Evolutionary conservation across 2,113 vertebrate species (phyloP), one percentile per base, ranked within the genome.

Genomic region (Meles meles): DNA sequence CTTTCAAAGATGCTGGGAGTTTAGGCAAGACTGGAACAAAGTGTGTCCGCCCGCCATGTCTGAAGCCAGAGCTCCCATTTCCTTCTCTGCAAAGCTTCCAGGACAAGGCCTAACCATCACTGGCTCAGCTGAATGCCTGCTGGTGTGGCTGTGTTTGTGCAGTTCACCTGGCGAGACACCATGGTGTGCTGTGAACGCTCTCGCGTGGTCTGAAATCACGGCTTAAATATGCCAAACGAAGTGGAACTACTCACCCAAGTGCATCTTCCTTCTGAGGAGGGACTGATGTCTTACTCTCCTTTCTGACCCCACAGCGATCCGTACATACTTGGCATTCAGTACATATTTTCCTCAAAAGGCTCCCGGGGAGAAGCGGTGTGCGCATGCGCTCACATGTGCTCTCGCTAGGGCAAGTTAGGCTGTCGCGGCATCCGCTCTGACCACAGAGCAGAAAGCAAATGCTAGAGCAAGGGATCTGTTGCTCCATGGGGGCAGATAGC

Each of bases 11-110:
- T 63, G 13, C 37, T 20, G 8, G 49, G 34, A 59, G 15, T 42
- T 88, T 12, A 44, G 23, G 65, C 13, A 1, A 59, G 49, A 76
- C 0, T 13, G 37, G n/a, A 59, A 57, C 31, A 49, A 34, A 49
- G 34, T 0, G 9, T 42, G 11, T 6, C 31, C 2, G 1, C 13
- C 29, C 1, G 2, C 42, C 3, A 7, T 3, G 2, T 47, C 69
- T 71, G 18, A 4, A 23, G 21, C 7, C 57, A 29, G 37, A 72
- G 15, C 9, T 42, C 5, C 3, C 23, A 31, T 49, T 31, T 20
- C 23, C 7, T 8, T 8, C 11, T 63, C 42, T 27, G 12, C 25
- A 44, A 67, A 34, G 39, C 20, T 11, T 49, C 55, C 57, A 15
- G 31, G 59, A 44, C 15, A 61, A 5, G n/a, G n/a, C 8, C 39